Percentiles rank a stretch among this genome's conserved stretches.
phyloP scores from a whole-genome alignment of 2,113 vertebrate genomes.

The Odontophorus gujanensis region DNA sequence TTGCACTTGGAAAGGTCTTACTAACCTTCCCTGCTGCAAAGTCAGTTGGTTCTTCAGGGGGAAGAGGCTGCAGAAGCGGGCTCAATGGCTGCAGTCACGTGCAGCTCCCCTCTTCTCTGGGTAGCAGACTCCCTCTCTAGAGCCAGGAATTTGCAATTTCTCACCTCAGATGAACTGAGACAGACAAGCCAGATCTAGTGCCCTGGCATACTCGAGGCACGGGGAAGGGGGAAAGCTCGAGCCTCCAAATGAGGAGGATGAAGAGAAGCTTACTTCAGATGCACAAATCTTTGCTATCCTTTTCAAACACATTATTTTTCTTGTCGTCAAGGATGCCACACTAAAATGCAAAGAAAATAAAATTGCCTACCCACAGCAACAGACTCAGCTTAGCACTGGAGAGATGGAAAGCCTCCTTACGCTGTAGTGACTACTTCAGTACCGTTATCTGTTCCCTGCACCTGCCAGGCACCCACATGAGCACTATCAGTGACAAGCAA shows the following conservation, averaged over 20 bases:
- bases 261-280: not conserved
- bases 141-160: not conserved
- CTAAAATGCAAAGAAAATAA: not conserved
- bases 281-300: not conserved
- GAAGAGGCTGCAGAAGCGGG: slow-evolving; percentile 7
- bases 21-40: slow-evolving; percentile 64
- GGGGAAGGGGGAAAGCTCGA: not conserved
- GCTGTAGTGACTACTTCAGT: not conserved
- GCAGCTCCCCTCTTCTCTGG: not conserved
- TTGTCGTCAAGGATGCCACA: not conserved
- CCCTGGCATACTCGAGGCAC: not conserved
- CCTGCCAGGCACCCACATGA: not conserved
- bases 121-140: not conserved
- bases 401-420: slow-evolving; percentile 3
- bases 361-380: not conserved
- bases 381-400: not conserved
- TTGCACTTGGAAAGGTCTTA: slow-evolving; percentile 36
- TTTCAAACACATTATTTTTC: not conserved
- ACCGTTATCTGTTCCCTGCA: not conserved
- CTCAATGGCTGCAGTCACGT: slow-evolving; percentile 9
- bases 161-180: slow-evolving; percentile 19
- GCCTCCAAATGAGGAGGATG: not conserved
- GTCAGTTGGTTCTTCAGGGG: slow-evolving; percentile 43
- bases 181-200: not conserved
- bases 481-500: not conserved